phyloP scores from a whole-genome alignment of 2,113 vertebrate genomes.

The Ursus arctos region DNA sequence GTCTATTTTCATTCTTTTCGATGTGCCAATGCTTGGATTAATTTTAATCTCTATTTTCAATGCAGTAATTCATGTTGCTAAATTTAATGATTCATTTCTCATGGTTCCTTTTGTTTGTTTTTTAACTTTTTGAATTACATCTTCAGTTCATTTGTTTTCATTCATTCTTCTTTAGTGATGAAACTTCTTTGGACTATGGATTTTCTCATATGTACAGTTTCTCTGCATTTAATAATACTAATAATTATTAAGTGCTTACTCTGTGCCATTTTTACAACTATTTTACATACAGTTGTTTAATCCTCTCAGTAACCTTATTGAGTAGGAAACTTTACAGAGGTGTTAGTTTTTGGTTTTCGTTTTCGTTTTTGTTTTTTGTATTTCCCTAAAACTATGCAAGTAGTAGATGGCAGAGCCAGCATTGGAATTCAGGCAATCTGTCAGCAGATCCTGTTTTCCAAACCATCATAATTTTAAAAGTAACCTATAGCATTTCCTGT shows the following conservation, averaged over 20 bases:
- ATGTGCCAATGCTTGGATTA: background rate
- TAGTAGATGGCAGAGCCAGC: background rate
- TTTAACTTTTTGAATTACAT: background rate
- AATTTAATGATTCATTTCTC: background rate
- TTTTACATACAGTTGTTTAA: background rate
- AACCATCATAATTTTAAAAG: background rate
- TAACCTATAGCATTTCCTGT: background rate
- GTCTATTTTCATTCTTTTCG: background rate
- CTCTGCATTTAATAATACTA: background rate
- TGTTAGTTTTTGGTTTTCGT: background rate
- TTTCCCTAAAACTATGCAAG: background rate
- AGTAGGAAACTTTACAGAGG: background rate
- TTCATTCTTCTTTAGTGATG: background rate
- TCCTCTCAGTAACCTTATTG: background rate
- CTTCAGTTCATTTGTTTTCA: background rate
- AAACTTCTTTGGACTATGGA: background rate
- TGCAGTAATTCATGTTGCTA: background rate
- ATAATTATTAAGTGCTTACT: background rate
- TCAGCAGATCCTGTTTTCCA: background rate
- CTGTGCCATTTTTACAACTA: background rate
- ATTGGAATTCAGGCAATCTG: background rate
- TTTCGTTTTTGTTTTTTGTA: background rate
- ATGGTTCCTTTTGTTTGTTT: background rate
- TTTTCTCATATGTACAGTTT: background rate
- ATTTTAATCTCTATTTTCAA: slow-evolving; percentile 7